phyloP scores from a whole-genome alignment of 2,113 vertebrate genomes.

The Sula dactylatra region DNA sequence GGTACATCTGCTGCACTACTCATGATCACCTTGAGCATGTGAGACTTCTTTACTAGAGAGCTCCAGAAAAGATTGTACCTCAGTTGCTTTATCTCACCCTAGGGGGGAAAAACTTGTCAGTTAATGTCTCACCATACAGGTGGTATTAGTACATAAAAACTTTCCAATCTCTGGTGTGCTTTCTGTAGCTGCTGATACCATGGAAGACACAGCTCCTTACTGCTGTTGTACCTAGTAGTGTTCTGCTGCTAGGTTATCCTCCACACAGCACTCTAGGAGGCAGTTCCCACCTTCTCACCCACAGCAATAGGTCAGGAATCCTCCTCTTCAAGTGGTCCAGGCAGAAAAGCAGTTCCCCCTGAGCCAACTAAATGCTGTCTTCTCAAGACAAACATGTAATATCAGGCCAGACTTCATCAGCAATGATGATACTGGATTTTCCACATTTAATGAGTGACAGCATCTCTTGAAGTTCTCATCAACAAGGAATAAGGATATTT shows the following conservation, averaged over 20 bases:
- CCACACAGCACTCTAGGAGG: not conserved
- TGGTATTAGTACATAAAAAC: not conserved
- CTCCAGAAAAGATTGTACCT: not conserved
- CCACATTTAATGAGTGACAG: not conserved
- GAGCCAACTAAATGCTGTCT: not conserved
- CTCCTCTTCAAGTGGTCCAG: not conserved
- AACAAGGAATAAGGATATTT: not conserved
- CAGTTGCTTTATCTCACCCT: not conserved
- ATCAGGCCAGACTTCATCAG: not conserved
- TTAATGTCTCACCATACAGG: not conserved
- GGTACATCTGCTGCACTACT: not conserved
- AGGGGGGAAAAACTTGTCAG: not conserved
- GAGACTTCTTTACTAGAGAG: not conserved
- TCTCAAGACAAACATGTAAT: not conserved
- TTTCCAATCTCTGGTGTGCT: not conserved
- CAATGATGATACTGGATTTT: not conserved
- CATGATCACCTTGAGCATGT: not conserved
- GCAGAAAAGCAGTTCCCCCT: not conserved
- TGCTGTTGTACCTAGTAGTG: not conserved
- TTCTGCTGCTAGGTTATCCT: not conserved
- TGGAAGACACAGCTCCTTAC: not conserved
- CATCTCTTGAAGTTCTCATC: not conserved
- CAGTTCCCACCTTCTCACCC: not conserved
- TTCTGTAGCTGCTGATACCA: not conserved
- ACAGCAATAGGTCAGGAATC: not conserved